phyloP scores from a whole-genome alignment of 2,797 vertebrate species.

The Podarcis lilfordi region DNA sequence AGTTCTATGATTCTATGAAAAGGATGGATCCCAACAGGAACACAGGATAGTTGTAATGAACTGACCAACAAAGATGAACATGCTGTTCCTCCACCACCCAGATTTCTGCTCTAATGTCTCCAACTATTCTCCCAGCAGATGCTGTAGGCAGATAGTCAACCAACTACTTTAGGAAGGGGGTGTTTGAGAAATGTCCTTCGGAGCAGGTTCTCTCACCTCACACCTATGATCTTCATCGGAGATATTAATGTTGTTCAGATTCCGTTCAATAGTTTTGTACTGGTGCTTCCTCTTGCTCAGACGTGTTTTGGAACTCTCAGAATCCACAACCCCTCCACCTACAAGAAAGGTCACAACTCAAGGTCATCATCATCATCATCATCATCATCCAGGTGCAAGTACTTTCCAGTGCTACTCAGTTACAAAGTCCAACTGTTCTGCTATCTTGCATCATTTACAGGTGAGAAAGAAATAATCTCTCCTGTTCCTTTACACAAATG shows the following conservation, averaged over 20 bases:
- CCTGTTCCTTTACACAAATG: neutral
- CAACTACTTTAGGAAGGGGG: neutral
- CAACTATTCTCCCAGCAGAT: neutral
- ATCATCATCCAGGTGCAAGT: neutral
- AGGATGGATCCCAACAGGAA: neutral
- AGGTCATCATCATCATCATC: neutral
- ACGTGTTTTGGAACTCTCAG: conserved; percentile 76
- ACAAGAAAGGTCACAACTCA: neutral
- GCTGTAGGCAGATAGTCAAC: too few species aligned
- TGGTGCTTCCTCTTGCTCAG: conserved; percentile 78
- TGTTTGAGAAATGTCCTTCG: too few species aligned
- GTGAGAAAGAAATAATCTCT: neutral
- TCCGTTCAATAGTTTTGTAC: conserved; percentile 89
- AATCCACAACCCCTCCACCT: conserved; percentile 53
- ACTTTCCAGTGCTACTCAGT: neutral
- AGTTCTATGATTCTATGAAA: too few species aligned
- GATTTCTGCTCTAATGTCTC: neutral
- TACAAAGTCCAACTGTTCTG: neutral
- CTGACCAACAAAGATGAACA: neutral
- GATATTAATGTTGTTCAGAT: conserved; percentile 88
- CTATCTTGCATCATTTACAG: neutral
- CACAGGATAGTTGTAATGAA: neutral
- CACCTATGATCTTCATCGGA: conserved; percentile 82
- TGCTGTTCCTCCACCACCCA: neutral
- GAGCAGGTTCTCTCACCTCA: conserved; percentile 78